Evolutionary conservation across 2,888 invertebrate species (phyloP).

Genomic region (Erpobdella octoculata): DNA sequence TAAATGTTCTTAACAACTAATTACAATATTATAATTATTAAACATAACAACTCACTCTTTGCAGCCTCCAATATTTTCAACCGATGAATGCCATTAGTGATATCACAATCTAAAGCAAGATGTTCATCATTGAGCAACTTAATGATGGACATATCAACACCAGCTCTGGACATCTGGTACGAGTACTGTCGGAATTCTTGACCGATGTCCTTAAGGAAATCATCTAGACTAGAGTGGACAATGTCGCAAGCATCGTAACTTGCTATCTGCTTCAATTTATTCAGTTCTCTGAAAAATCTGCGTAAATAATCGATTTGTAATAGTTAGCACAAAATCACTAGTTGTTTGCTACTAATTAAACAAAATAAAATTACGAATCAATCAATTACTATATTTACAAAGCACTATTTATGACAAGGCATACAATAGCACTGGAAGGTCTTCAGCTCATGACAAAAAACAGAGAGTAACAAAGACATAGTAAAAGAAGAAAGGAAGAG

Average conservation of each 20-base stretch:
- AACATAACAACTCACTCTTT: conserved; percentile 57
- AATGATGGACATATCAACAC: conserved; percentile 81
- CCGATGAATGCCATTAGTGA: conserved; percentile 87
- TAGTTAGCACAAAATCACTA: too few species aligned
- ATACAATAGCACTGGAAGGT: too few species aligned
- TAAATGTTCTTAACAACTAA: background rate
- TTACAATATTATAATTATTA: background rate
- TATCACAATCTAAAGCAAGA: conserved; percentile 77
- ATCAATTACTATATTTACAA: too few species aligned
- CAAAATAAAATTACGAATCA: too few species aligned
- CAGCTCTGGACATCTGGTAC: conserved; percentile 88
- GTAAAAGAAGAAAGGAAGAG: too few species aligned
- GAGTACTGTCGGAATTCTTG: conserved; percentile 90
- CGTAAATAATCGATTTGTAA: too few species aligned
- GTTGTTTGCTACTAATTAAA: too few species aligned
- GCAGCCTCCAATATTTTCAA: conserved; percentile 80
- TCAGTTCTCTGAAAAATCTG: conserved; percentile 81
- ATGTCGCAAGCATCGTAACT: conserved; percentile 85
- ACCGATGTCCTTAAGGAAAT: conserved; percentile 66
- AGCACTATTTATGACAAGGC: too few species aligned
- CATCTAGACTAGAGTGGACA: conserved; percentile 65
- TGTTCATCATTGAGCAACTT: conserved; percentile 79
- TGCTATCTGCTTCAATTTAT: conserved; percentile 85
- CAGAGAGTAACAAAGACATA: too few species aligned
- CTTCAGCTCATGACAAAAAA: too few species aligned